A percentile compares a stretch with the other conserved stretches of the same genome.
These are phyloP conservation scores for Zygothrica quintamaculata DNA, from an alignment of 2,888 invertebrate genomes.

Conservation along the genomic window DNA sequence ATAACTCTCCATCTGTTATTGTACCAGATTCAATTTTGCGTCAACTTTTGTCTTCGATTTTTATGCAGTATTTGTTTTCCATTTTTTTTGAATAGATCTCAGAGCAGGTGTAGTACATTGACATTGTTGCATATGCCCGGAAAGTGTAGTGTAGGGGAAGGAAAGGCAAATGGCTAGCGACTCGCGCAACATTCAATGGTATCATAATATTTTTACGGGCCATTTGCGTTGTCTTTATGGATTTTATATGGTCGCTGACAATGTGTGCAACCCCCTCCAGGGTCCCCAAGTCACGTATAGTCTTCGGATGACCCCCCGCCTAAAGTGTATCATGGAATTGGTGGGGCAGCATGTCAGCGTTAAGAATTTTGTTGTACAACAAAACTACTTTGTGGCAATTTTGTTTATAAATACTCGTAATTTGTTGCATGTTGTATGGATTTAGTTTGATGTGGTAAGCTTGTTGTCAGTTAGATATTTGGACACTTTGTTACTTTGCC, in stretches of 20 bases:
- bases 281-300: no score
- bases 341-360: no score
- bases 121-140: constrained; percentile 15
- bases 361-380: neutral
- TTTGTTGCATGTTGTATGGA: constrained; percentile 63
- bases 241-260: constrained; percentile 63
- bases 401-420: constrained; percentile 66
- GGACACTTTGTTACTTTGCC: constrained; percentile 42
- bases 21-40: no score
- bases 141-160: constrained; percentile 14
- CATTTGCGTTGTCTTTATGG: constrained; percentile 75
- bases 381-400: constrained; percentile 42
- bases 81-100: no score
- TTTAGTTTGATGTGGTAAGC: constrained; percentile 50
- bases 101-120: no score
- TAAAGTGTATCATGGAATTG: no score
- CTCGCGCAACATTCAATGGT: constrained; percentile 61
- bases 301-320: no score
- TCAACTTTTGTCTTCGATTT: no score
- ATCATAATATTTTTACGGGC: constrained; percentile 79
- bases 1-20: no score
- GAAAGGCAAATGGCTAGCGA: constrained; percentile 20
- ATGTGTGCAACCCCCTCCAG: constrained; percentile 7
- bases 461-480: constrained; percentile 50
- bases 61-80: no score